Percentiles rank a stretch among this genome's conserved stretches.
phyloP scores from a whole-genome alignment of 1,140 invertebrate genomes.

The Dreissena polymorpha region DNA sequence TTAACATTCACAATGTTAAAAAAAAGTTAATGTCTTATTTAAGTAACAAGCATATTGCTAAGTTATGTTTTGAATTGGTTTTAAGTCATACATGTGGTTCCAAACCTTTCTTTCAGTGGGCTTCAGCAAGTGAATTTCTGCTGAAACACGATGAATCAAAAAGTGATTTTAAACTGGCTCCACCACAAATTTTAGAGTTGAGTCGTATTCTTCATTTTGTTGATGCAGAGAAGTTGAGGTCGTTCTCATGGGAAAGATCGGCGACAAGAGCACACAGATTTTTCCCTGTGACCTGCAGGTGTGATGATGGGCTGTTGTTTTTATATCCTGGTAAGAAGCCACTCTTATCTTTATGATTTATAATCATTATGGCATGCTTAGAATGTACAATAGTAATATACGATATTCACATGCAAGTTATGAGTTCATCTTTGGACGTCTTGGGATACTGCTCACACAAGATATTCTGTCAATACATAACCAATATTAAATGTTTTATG shows the following conservation, averaged over 20 bases:
- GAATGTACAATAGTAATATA: no score
- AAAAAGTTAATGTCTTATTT: no score
- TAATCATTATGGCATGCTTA: no score
- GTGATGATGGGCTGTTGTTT: slow-evolving; percentile 77
- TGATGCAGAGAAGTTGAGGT: slow-evolving; percentile 71
- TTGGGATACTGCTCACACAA: no score
- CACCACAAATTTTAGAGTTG: slow-evolving; percentile 82
- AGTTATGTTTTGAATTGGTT: no score
- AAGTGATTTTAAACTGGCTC: slow-evolving; percentile 74
- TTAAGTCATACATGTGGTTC: no score
- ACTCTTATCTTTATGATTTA: no score
- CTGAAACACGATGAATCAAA: slow-evolving; percentile 68
- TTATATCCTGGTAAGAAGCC: slow-evolving; percentile 79
- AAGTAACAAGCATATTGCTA: no score
- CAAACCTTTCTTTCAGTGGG: slow-evolving; percentile 76
- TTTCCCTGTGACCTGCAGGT: slow-evolving; percentile 77
- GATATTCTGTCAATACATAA: no score
- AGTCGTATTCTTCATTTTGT: slow-evolving; percentile 74
- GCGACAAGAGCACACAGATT: slow-evolving; percentile 73
- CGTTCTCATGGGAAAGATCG: slow-evolving; percentile 74
- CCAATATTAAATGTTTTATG: neutral
- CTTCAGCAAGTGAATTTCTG: slow-evolving; percentile 75
- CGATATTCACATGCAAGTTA: no score
- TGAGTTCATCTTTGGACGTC: no score
- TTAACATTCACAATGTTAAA: no score